Evolutionary conservation across 2,888 invertebrate genomes (phyloP).

Genomic region (Pimpla rufipes): DNA sequence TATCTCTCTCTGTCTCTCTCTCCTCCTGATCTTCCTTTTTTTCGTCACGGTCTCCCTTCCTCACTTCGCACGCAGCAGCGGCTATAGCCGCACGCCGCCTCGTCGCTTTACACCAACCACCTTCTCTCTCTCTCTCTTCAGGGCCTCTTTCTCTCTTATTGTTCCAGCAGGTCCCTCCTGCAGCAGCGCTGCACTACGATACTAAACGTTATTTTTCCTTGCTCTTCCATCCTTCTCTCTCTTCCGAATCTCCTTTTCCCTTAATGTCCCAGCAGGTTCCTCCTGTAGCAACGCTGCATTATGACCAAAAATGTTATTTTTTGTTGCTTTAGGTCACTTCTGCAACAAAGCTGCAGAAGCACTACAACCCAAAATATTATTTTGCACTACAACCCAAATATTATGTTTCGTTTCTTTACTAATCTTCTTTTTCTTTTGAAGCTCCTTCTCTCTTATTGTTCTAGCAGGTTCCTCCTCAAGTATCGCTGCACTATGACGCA

Average conservation of each 20-base stretch:
- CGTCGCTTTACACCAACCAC: constrained; percentile 45
- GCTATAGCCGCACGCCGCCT: constrained; percentile 34
- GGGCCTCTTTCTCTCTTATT: constrained; percentile 29
- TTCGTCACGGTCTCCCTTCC: constrained; percentile 45
- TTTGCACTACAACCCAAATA: too few relatives aligned
- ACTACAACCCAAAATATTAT: too few relatives aligned
- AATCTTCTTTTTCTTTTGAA: too few relatives aligned
- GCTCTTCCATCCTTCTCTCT: constrained; percentile 30
- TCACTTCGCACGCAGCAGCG: constrained; percentile 42
- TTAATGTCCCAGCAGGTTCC: constrained; percentile 26
- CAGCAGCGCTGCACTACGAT: constrained; percentile 4
- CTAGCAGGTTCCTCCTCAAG: too few relatives aligned
- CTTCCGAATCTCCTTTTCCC: constrained; percentile 14
- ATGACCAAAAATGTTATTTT: not conserved
- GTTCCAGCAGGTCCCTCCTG: constrained; percentile 22
- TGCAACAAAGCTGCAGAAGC: too few relatives aligned
- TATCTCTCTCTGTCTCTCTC: constrained; percentile 51
- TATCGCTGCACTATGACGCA: too few relatives aligned
- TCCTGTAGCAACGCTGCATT: constrained; percentile 1
- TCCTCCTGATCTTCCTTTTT: constrained; percentile 55
- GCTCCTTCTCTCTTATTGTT: too few relatives aligned
- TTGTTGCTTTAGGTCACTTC: too few relatives aligned
- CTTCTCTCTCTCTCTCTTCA: constrained; percentile 6
- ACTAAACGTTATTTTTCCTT: constrained; percentile 29
- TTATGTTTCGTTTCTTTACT: too few relatives aligned